Conservation (phyloP, 2,888 invertebrate genomes). For the Scelioninae gen. 1 region DNA sequence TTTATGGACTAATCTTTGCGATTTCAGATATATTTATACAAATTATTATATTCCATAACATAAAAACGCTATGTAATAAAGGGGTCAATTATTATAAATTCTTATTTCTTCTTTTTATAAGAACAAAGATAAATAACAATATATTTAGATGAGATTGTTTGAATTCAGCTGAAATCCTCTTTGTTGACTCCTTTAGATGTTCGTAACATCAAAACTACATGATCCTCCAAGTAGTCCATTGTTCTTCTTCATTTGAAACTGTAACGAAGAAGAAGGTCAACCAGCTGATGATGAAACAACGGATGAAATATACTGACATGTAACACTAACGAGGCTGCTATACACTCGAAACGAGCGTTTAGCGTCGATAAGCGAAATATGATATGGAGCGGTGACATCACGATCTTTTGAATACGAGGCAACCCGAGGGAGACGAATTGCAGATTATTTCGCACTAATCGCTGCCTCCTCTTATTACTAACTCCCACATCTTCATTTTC, state of each 20-base stretch:
- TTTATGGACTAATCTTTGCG: no score
- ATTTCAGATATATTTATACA: no score
- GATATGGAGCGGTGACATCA: conserved; percentile 81
- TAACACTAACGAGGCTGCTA: conserved; percentile 68
- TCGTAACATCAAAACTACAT: conserved; percentile 36
- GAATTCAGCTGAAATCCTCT: no score
- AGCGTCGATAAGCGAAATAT: conserved; percentile 83
- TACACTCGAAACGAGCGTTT: conserved; percentile 77
- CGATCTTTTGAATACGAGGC: conserved; percentile 71
- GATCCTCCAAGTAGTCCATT: conserved; percentile 46
- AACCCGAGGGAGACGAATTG: conserved; percentile 47
- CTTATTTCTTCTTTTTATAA: no score
- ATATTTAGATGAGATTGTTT: no score
- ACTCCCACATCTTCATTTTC: conserved; percentile 47
- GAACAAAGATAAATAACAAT: no score
- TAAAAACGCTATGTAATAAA: no score
- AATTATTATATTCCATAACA: no score
- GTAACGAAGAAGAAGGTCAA: conserved; percentile 69
- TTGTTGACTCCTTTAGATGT: neutral
- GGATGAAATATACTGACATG: conserved; percentile 70
- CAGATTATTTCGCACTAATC: conserved; percentile 67
- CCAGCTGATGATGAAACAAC: conserved; percentile 78
- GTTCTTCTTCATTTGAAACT: conserved; percentile 66
- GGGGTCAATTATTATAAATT: no score
- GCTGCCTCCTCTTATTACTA: conserved; percentile 57